Percentiles rank a stretch among this genome's conserved stretches.
phyloP scores from a whole-genome alignment of 1,140 invertebrate species.

The Nylanderia fulva region DNA sequence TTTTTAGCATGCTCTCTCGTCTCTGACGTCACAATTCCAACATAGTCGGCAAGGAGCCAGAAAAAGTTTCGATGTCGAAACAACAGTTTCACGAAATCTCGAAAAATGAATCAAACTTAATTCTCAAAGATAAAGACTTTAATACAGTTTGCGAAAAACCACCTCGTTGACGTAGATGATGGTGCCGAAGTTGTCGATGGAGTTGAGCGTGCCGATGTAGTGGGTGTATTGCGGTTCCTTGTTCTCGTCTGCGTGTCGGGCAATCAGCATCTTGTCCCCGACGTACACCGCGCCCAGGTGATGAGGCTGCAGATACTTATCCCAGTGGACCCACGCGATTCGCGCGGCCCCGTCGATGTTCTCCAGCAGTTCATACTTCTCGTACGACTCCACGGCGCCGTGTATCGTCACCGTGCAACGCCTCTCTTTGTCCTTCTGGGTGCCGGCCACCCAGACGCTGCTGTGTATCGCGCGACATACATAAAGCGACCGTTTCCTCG shows the following conservation, averaged over 20 bases:
- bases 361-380: slow-evolving; percentile 90
- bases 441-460: slow-evolving; percentile 90
- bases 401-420: slow-evolving; percentile 89
- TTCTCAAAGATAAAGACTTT: too few relatives aligned
- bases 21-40: too few relatives aligned
- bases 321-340: slow-evolving; percentile 90
- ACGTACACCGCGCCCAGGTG: slow-evolving; percentile 89
- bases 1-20: too few relatives aligned
- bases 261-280: slow-evolving; percentile 85
- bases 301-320: slow-evolving; percentile 87
- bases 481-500: slow-evolving; percentile 86
- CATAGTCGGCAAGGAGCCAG: too few relatives aligned
- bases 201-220: slow-evolving; percentile 90
- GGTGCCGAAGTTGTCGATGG: slow-evolving; percentile 88
- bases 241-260: slow-evolving; percentile 81
- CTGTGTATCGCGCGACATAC: slow-evolving; percentile 89
- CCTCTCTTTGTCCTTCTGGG: slow-evolving; percentile 83
- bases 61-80: too few relatives aligned
- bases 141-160: slow-evolving; percentile 58
- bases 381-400: slow-evolving; percentile 87
- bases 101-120: too few relatives aligned
- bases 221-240: slow-evolving; percentile 84
- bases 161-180: slow-evolving; percentile 89
- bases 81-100: too few relatives aligned
- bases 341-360: slow-evolving; percentile 92